Conservation (phyloP, 1,140 invertebrate genomes). For the Drosophila triauraria region DNA sequence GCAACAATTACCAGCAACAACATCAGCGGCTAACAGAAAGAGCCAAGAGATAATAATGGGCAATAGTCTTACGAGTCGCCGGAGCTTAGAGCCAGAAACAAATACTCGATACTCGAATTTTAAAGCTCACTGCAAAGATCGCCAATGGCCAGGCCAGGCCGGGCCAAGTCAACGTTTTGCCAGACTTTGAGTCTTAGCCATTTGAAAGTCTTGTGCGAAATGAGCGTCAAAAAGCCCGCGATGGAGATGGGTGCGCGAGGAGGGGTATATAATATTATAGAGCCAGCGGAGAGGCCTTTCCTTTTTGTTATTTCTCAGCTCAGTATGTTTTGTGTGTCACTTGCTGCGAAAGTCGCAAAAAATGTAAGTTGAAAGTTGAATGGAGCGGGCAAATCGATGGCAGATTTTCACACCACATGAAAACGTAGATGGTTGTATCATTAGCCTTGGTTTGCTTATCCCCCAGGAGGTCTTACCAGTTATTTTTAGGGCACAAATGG, state of each 20-base stretch:
- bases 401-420: slow-evolving; percentile 58
- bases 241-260: slow-evolving; percentile 12
- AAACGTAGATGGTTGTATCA: slow-evolving; percentile 39
- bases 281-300: slow-evolving; percentile 55
- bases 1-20: slow-evolving; percentile 76
- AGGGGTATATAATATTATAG: slow-evolving; percentile 13
- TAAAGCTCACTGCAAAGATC: slow-evolving; percentile 53
- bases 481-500: slow-evolving; percentile 48
- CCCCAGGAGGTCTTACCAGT: slow-evolving; percentile 48
- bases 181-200: slow-evolving; percentile 50
- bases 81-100: slow-evolving; percentile 31
- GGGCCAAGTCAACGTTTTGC: slow-evolving; percentile 34
- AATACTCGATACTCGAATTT: slow-evolving; percentile 67
- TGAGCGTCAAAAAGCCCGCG: slow-evolving; percentile 56
- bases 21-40: slow-evolving; percentile 48
- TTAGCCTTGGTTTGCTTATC: slow-evolving; percentile 57
- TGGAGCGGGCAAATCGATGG: slow-evolving; percentile 40
- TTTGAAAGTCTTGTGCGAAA: slow-evolving; percentile 78
- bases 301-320: slow-evolving; percentile 53
- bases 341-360: slow-evolving; percentile 76
- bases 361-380: slow-evolving; percentile 78
- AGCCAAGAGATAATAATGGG: slow-evolving; percentile 71
- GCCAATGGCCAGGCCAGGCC: slow-evolving; percentile 32
- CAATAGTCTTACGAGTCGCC: slow-evolving; percentile 58
- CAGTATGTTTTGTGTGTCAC: slow-evolving; percentile 64